A percentile compares a stretch with the other conserved stretches of the same genome.
These are phyloP conservation scores for Dolichoris vasculosae DNA, from an alignment of 1,140 invertebrate genomes.

Conservation along the genomic window DNA sequence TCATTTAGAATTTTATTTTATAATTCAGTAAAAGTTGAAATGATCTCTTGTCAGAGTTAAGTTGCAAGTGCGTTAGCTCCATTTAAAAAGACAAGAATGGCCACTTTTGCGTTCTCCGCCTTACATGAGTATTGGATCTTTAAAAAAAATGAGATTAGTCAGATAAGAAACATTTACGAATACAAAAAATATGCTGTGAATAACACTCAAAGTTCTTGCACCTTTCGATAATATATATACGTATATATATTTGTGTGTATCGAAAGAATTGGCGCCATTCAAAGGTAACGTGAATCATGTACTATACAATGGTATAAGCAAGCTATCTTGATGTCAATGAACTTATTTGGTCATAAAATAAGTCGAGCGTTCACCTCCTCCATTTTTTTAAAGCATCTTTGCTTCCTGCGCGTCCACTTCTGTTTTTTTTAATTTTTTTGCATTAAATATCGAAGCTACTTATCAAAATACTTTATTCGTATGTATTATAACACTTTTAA, in stretches of 20 bases:
- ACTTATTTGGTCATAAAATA: constrained; percentile 35
- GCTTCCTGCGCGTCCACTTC: neutral
- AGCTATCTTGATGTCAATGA: constrained; percentile 9
- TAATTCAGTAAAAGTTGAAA: constrained; percentile 23
- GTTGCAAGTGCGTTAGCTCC: neutral
- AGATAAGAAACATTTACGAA: constrained; percentile 21
- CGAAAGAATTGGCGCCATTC: constrained; percentile 4
- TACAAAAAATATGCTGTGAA: constrained; percentile 3
- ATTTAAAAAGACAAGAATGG: too few relatives aligned
- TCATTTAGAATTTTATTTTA: constrained; percentile 34
- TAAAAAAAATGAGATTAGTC: constrained; percentile 10
- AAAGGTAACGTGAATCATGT: constrained; percentile 27
- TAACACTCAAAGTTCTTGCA: constrained; percentile 19
- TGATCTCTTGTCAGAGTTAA: neutral
- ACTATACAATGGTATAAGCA: neutral
- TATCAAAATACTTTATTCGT: neutral
- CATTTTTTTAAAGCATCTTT: constrained; percentile 11
- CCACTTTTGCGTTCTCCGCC: neutral
- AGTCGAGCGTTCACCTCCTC: neutral
- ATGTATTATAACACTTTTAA: neutral
- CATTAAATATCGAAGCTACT: neutral
- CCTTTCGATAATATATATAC: constrained; percentile 5
- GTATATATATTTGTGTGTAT: neutral
- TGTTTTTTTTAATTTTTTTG: neutral
- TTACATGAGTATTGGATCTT: neutral